A percentile compares a stretch with the other conserved stretches of the same genome.
Conservation (phyloP, 2,797 vertebrate genomes). For the Rachycentron canadum region DNA sequence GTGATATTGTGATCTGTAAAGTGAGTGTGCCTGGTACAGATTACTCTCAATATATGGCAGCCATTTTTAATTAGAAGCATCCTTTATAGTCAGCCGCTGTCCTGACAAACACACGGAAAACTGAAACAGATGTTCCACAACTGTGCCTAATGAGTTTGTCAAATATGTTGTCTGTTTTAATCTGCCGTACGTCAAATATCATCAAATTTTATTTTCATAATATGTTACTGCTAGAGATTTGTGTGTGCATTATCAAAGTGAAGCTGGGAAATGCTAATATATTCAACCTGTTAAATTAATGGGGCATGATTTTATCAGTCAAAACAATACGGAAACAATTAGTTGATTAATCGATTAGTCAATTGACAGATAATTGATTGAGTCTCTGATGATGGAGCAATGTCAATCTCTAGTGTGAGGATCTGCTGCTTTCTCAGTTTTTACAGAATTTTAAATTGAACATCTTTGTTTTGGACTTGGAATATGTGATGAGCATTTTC, state of each 20-base stretch:
- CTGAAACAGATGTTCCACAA: slow-evolving; percentile 17
- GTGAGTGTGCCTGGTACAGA: background rate
- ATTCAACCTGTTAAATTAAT: background rate
- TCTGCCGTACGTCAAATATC: background rate
- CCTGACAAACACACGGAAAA: background rate
- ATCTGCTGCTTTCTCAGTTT: background rate
- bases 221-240: background rate
- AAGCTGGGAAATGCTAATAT: background rate
- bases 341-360: background rate
- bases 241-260: background rate
- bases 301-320: background rate
- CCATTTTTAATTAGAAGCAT: background rate
- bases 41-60: background rate
- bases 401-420: background rate
- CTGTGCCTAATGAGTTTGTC: slow-evolving; percentile 14
- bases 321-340: slow-evolving; percentile 6
- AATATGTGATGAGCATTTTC: background rate
- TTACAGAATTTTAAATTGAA: too few relatives aligned
- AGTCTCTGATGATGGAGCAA: background rate
- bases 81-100: slow-evolving; percentile 7
- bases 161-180: background rate
- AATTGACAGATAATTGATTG: too few relatives aligned
- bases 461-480: background rate
- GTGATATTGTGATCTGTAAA: background rate
- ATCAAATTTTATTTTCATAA: background rate